Percentiles rank a stretch among this genome's conserved stretches.
Evolutionary conservation across 23 tunicate species (phyloP).

Genomic region (Styela plicata): DNA sequence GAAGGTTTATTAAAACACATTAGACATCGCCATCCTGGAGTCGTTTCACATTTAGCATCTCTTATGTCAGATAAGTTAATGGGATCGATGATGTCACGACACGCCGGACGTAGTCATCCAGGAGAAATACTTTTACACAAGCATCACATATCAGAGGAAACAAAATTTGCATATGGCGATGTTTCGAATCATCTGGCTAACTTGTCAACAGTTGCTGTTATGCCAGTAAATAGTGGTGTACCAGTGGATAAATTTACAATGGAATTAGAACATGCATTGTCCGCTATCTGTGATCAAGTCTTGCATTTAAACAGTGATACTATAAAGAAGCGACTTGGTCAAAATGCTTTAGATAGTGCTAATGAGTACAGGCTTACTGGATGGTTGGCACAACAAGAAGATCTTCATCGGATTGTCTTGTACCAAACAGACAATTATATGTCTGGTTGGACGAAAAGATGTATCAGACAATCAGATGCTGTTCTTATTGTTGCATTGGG

Average conservation of each 20-base stretch:
- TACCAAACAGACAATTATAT: conserved; percentile 87
- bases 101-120: conserved; percentile 1
- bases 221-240: conserved; percentile 76
- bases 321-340: conserved; percentile 79
- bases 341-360: conserved; percentile 72
- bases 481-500: conserved; percentile 95
- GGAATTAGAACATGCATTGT: conserved; percentile 85
- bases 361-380: conserved; percentile 90
- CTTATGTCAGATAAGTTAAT: conserved; percentile 78
- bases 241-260: conserved; percentile 84
- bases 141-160: conserved; percentile 64
- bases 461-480: conserved; percentile 96
- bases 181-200: conserved; percentile 98
- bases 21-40: conserved; percentile 73
- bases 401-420: conserved; percentile 75
- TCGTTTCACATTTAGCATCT: conserved; percentile 73
- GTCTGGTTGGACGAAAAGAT: conserved; percentile 92
- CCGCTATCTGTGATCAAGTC: conserved; percentile 56
- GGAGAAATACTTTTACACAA: conserved; percentile 55
- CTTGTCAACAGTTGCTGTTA: conserved; percentile 91
- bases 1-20: conserved; percentile 93
- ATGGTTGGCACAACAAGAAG: conserved; percentile 98
- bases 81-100: conserved; percentile 50
- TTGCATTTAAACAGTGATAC: conserved; percentile 57
- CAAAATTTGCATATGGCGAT: conserved; percentile 90